These are phyloP conservation scores for Miltochrista miniata DNA, from an alignment of 2,888 invertebrate genomes.

Conservation along the genomic window DNA sequence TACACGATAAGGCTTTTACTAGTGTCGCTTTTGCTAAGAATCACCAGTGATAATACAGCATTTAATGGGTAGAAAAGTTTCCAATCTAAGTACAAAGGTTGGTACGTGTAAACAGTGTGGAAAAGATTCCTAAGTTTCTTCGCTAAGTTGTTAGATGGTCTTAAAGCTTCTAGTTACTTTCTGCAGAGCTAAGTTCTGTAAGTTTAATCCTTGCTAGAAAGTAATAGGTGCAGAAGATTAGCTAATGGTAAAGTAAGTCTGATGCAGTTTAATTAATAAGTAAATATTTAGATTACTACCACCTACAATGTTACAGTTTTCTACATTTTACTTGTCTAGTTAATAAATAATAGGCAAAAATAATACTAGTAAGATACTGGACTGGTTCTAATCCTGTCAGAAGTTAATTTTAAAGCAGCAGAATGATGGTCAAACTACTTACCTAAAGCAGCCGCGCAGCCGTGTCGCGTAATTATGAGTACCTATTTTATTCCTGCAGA, in stretches of 20 bases:
- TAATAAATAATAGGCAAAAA: too few relatives aligned
- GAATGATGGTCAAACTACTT: too few relatives aligned
- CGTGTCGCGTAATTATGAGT: too few relatives aligned
- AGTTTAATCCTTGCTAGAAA: conserved; percentile 17
- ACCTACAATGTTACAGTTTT: too few relatives aligned
- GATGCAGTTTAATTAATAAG: too few relatives aligned
- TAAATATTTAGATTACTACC: too few relatives aligned
- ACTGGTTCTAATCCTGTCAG: too few relatives aligned
- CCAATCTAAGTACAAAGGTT: conserved; percentile 23
- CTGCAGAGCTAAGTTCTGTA: conserved; percentile 15
- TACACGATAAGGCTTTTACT: conserved; percentile 59
- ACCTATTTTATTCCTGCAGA: too few relatives aligned
- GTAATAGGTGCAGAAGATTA: background rate
- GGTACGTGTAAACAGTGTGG: conserved; percentile 27
- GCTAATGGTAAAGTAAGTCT: too few relatives aligned
- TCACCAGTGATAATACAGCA: conserved; percentile 32
- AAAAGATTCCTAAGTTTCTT: conserved; percentile 34
- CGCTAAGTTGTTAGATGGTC: conserved; percentile 30
- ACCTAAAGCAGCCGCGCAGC: too few relatives aligned
- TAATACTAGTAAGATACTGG: too few relatives aligned
- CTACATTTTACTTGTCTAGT: too few relatives aligned
- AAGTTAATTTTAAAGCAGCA: background rate
- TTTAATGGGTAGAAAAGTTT: conserved; percentile 39
- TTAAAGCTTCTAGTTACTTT: conserved; percentile 16
- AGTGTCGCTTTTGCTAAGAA: conserved; percentile 14